These are phyloP conservation scores for Phyllotreta striolata DNA, from an alignment of 2,888 invertebrate species.

Conservation along the genomic window DNA sequence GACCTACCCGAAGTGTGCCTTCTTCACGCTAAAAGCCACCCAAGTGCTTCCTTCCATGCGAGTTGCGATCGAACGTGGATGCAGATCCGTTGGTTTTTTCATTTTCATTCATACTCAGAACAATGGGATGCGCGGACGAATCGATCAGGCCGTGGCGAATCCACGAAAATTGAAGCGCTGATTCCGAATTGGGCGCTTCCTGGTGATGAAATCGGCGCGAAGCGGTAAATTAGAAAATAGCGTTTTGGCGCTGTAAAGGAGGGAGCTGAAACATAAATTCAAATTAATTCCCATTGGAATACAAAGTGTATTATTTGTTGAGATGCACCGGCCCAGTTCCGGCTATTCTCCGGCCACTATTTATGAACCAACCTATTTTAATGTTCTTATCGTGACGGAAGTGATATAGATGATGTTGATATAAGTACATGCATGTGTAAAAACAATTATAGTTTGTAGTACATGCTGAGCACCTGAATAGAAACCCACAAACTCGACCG, in stretches of 20 bases:
- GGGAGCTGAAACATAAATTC: no score
- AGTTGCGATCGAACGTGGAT: slow-evolving; percentile 22
- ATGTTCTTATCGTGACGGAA: slow-evolving; percentile 53
- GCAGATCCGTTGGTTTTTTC: slow-evolving; percentile 20
- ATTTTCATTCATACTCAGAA: slow-evolving; percentile 12
- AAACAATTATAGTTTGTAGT: slow-evolving; percentile 53
- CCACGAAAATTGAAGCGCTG: no score
- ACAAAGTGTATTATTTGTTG: not conserved
- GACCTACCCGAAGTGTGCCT: slow-evolving; percentile 56
- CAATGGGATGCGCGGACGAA: no score
- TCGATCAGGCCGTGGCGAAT: no score
- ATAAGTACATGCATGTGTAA: slow-evolving; percentile 54
- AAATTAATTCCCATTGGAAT: no score
- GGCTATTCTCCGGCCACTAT: slow-evolving; percentile 41
- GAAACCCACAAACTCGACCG: slow-evolving; percentile 40
- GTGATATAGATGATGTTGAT: slow-evolving; percentile 53
- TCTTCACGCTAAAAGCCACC: slow-evolving; percentile 59
- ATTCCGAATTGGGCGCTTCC: no score
- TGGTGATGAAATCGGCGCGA: no score
- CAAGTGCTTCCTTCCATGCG: slow-evolving; percentile 55
- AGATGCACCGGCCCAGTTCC: slow-evolving; percentile 33
- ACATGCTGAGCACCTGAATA: slow-evolving; percentile 48
- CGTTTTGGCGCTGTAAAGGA: no score
- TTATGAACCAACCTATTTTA: slow-evolving; percentile 47
- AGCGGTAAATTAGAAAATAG: no score